Evolutionary conservation across 2,888 invertebrate species (phyloP).

Genomic region (Gibbula magus): DNA sequence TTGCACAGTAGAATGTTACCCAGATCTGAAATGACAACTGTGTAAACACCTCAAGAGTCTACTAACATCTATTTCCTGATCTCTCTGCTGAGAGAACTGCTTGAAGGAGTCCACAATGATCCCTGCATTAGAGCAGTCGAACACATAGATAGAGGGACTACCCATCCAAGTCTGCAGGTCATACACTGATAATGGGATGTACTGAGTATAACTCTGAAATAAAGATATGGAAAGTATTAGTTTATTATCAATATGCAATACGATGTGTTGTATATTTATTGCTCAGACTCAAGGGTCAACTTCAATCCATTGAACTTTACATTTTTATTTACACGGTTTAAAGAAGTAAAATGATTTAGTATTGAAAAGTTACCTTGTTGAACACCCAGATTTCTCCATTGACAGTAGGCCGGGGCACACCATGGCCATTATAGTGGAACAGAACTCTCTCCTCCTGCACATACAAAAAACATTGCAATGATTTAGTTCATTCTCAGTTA

Average conservation of each 20-base stretch:
- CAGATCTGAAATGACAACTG: neutral
- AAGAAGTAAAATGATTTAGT: neutral
- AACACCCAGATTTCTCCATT: slow-evolving; percentile 99
- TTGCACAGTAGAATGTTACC: neutral
- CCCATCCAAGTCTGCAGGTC: slow-evolving; percentile 99
- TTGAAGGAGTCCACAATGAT: slow-evolving; percentile 87
- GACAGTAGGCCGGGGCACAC: slow-evolving; percentile 96
- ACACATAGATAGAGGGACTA: slow-evolving; percentile 98
- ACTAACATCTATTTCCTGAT: slow-evolving; percentile 61
- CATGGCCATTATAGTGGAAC: slow-evolving; percentile 99
- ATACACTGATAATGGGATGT: slow-evolving; percentile 98
- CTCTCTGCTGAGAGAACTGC: slow-evolving; percentile 68
- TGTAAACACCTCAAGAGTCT: neutral
- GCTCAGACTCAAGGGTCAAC: too few species aligned
- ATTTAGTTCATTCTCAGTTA: too few species aligned
- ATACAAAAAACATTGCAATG: neutral
- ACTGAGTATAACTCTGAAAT: slow-evolving; percentile 94
- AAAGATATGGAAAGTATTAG: too few species aligned
- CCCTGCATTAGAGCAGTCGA: slow-evolving; percentile 99
- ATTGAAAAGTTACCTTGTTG: slow-evolving; percentile 83
- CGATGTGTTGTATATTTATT: too few species aligned
- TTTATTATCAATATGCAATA: too few species aligned
- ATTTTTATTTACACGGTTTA: neutral
- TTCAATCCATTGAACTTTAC: neutral
- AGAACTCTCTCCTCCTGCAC: slow-evolving; percentile 91